Evolutionary conservation across 2,113 vertebrate species (phyloP).

Genomic region (Petrocephalus zakoni): DNA sequence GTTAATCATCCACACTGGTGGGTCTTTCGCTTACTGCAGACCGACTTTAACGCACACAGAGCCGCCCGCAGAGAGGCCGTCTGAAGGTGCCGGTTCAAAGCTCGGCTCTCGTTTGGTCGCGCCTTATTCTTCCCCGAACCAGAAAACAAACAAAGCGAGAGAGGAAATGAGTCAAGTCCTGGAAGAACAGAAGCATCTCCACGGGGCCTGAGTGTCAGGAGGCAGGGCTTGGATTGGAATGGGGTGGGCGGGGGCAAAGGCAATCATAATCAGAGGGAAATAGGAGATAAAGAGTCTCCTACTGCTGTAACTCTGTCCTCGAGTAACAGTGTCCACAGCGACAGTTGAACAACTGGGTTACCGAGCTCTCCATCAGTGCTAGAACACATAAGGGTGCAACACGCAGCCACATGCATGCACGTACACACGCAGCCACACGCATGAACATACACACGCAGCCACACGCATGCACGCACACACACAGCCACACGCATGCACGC

Average conservation of each 20-base stretch:
- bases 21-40: neutral
- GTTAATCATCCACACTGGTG: neutral
- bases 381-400: neutral
- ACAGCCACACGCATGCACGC: neutral
- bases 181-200: slow-evolving; percentile 29
- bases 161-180: slow-evolving; percentile 12
- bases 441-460: neutral
- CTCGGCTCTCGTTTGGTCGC: slow-evolving; percentile 25
- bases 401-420: neutral
- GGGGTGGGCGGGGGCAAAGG: slow-evolving; percentile 10
- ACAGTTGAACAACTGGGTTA: neutral
- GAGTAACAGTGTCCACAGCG: neutral
- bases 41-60: neutral
- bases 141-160: slow-evolving; percentile 17
- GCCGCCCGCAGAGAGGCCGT: neutral
- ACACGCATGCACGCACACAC: neutral
- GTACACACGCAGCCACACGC: neutral
- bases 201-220: neutral
- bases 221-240: slow-evolving; percentile 10
- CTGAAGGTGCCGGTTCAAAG: neutral
- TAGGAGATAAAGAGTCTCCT: slow-evolving; percentile 35
- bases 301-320: neutral
- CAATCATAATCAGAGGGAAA: slow-evolving; percentile 56
- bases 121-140: slow-evolving; percentile 35
- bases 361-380: neutral